phyloP scores from a whole-genome alignment of 2,113 vertebrate species.

The Mionectes macconnelli region DNA sequence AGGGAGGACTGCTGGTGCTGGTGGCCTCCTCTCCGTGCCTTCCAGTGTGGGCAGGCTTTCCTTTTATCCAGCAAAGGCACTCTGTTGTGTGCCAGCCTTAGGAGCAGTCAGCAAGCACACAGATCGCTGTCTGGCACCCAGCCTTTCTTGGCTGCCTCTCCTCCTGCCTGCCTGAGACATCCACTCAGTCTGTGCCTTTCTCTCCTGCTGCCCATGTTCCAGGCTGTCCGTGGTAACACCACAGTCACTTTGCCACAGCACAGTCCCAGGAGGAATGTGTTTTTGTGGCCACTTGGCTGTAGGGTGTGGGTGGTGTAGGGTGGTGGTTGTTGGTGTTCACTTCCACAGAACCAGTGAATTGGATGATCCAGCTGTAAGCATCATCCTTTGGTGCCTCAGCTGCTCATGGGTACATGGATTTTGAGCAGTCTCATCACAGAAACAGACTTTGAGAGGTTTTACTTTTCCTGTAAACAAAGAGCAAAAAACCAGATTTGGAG shows the following conservation, averaged over 20 bases:
- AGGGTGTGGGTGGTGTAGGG: neutral
- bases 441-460: neutral
- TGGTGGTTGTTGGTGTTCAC: neutral
- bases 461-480: neutral
- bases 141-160: neutral
- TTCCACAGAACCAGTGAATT: neutral
- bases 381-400: neutral
- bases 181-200: neutral
- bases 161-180: neutral
- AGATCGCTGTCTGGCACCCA: neutral
- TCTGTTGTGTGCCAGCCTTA: accelerated
- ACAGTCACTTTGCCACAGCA: neutral
- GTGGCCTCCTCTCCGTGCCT: neutral
- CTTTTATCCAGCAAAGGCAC: neutral
- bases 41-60: neutral
- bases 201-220: neutral
- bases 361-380: neutral
- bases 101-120: neutral
- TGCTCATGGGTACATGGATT: neutral
- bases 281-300: neutral
- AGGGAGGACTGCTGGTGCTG: neutral
- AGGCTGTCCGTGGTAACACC: neutral
- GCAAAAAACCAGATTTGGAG: neutral
- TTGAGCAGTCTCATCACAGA: neutral
- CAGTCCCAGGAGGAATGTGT: neutral